Base-by-base conservation (phyloP, 2,113 vertebrate genomes). In the Panurus biarmicus region DNA sequence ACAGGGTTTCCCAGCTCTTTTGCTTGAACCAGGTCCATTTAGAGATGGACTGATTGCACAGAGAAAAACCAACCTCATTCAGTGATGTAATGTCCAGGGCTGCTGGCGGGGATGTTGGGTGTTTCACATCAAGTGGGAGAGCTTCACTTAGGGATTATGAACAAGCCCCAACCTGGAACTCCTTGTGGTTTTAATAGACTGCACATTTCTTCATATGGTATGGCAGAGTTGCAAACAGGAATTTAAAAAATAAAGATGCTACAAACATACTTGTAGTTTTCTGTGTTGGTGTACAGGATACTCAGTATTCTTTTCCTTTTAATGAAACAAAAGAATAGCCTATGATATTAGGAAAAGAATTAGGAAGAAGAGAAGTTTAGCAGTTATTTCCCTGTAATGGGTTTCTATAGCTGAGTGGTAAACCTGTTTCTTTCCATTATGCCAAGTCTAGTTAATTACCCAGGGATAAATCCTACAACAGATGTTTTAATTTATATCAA, bases 401-500 rank as follows among this genome's bases (percentile, higher is more conserved):
- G 35, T 85, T 91, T 85, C 21, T 69, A 15, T 26, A 79, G n/a
- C 28, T 82, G 78, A 85, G 29, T 35, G 22, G 42, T 72, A 94
- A 82, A 87, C 57, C 81, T 82, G 9, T 75, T 95, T 74, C 53
- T 72, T 87, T 75, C 45, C 12, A 1, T 28, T 53, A 65, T 42
- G 53, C 36, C 42, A 78, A 25, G 10, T 82, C 31, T 65, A 62
- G 54, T 86, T 90, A 89, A 82, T 75, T 64, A 91, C 18, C 12
- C 14, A 79, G 38, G 48, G 42, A 73, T 65, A 93, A 91, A 79
- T 67, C 72, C 75, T 88, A 16, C 54, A 57, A 36, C 57, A 83
- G 78, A 54, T 79, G 29, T 73, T 96, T 89, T 65, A 95, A 79
- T 40, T 74, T 85, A 44, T 85, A 82, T 53, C 38, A 87, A 47